A percentile compares a stretch with the other conserved stretches of the same genome.
Evolutionary conservation across 2,888 invertebrate species (phyloP).

Genomic region (Tortricodes alternella): DNA sequence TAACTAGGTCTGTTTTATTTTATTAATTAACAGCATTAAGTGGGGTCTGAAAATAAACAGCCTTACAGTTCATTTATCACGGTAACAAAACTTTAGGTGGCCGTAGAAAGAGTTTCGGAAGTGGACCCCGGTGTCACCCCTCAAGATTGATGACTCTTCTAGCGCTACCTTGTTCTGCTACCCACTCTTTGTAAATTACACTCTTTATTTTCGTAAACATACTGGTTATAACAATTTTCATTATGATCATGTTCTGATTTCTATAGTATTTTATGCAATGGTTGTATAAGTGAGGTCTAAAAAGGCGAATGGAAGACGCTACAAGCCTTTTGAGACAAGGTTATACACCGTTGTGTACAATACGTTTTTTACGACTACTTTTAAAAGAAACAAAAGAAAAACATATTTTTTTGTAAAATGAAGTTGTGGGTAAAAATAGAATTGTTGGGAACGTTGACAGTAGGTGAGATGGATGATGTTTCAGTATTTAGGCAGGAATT

Average conservation of each 20-base stretch:
- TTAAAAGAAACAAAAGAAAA: too few species aligned
- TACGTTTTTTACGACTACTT: too few species aligned
- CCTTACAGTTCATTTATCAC: conserved; percentile 69
- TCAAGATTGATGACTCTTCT: conserved; percentile 70
- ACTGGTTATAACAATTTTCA: conserved; percentile 53
- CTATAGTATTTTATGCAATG: too few species aligned
- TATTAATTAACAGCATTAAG: conserved; percentile 45
- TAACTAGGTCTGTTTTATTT: conserved; percentile 24
- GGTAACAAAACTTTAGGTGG: conserved; percentile 68
- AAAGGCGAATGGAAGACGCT: too few species aligned
- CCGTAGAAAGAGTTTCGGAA: conserved; percentile 56
- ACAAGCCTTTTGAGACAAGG: too few species aligned
- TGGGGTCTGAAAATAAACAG: conserved; percentile 48
- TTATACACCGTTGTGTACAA: too few species aligned
- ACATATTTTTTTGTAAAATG: too few species aligned
- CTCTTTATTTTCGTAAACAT: conserved; percentile 58
- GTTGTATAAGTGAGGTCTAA: too few species aligned
- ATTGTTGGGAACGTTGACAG: too few species aligned
- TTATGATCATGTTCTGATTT: conserved; percentile 40
- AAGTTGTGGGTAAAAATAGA: too few species aligned
- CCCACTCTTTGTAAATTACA: conserved; percentile 48
- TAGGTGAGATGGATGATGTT: too few species aligned
- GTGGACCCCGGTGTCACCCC: conserved; percentile 70
- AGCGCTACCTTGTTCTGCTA: conserved; percentile 46
- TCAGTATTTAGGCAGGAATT: too few species aligned